Evolutionary conservation across 1,140 invertebrate species (phyloP).

Genomic region (Acromyrmex heyeri): DNA sequence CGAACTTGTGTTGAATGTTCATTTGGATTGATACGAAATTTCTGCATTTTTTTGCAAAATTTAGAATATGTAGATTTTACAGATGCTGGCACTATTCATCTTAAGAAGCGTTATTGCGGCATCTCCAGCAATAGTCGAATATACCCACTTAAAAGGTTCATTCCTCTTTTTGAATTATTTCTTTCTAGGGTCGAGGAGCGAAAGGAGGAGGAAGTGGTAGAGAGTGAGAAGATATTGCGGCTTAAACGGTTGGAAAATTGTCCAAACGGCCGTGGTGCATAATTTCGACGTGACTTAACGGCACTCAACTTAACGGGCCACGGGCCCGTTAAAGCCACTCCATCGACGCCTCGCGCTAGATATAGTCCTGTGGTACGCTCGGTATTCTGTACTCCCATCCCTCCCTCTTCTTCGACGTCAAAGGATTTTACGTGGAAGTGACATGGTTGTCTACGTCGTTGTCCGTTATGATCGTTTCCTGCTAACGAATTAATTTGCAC

Average conservation of each 20-base stretch:
- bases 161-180: slow-evolving; percentile 27
- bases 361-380: neutral
- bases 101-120: slow-evolving; percentile 27
- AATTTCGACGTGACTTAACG: slow-evolving; percentile 76
- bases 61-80: neutral
- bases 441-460: slow-evolving; percentile 53
- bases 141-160: slow-evolving; percentile 45
- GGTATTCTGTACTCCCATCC: neutral
- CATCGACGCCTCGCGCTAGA: slow-evolving; percentile 54
- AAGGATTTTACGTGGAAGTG: slow-evolving; percentile 60
- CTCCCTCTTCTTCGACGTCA: slow-evolving; percentile 51
- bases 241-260: slow-evolving; percentile 84
- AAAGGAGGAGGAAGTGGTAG: neutral
- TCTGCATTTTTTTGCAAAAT: neutral
- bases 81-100: slow-evolving; percentile 22
- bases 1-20: neutral
- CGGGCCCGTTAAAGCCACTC: slow-evolving; percentile 60
- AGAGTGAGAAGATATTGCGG: slow-evolving; percentile 74
- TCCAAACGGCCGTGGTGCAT: slow-evolving; percentile 81
- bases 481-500: slow-evolving; percentile 65
- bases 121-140: slow-evolving; percentile 16
- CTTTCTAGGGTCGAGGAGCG: neutral
- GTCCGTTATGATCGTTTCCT: slow-evolving; percentile 59
- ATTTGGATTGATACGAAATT: neutral
- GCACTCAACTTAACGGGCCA: slow-evolving; percentile 66